Percentiles rank a stretch among this genome's conserved stretches.
These are phyloP conservation scores for Potamilus streckersoni DNA, from an alignment of 1,140 invertebrate genomes.

Conservation along the genomic window DNA sequence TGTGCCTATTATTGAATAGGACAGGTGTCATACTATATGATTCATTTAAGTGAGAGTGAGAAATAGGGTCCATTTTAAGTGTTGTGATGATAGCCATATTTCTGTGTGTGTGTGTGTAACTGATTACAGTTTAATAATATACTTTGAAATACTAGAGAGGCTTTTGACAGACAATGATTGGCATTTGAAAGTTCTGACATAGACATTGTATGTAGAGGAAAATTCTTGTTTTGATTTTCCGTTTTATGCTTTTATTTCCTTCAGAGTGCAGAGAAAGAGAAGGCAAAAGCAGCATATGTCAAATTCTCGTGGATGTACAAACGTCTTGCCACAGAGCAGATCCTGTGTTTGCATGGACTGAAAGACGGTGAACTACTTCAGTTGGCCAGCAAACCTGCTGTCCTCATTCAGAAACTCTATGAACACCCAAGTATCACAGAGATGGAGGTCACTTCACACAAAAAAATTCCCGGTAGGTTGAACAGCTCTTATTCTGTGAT, in stretches of 20 bases:
- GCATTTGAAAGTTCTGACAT: too few species aligned
- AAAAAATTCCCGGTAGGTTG: slow-evolving; percentile 35
- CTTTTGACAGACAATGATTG: too few species aligned
- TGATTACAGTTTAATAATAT: too few species aligned
- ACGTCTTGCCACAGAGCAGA: slow-evolving; percentile 50
- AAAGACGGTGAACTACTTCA: slow-evolving; percentile 44
- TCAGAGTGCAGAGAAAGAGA: slow-evolving; percentile 44
- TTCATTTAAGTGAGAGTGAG: too few species aligned
- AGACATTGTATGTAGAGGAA: too few species aligned
- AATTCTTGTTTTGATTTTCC: too few species aligned
- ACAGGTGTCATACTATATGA: too few species aligned
- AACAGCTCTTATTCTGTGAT: not conserved
- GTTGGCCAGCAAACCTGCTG: slow-evolving; percentile 33
- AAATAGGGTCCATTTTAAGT: too few species aligned
- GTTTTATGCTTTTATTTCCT: slow-evolving; percentile 2
- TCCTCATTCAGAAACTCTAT: slow-evolving; percentile 50
- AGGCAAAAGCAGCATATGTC: slow-evolving; percentile 42
- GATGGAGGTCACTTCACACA: slow-evolving; percentile 11
- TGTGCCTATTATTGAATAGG: too few species aligned
- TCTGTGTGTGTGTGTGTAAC: too few species aligned
- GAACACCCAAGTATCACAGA: slow-evolving; percentile 50
- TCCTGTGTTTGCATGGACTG: slow-evolving; percentile 44
- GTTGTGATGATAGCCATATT: too few species aligned
- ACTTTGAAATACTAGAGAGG: too few species aligned
- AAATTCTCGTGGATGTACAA: slow-evolving; percentile 49